Base-by-base conservation (phyloP, 2,797 vertebrate genomes). In the Tadarida brasiliensis region DNA sequence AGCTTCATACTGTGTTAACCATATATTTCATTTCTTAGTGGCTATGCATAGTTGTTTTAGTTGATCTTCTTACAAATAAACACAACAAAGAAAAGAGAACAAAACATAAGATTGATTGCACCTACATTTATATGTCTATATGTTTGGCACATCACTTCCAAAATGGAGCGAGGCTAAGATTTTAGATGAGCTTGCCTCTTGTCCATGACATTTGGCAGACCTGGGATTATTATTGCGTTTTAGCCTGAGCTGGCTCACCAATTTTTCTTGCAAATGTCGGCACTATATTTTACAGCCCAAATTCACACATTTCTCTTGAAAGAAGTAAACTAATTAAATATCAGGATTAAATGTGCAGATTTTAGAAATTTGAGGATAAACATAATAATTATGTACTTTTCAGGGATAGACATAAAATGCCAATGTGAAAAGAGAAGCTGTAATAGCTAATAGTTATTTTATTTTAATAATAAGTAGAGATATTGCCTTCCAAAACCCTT, bases 401-500 rank as follows among this genome's bases (percentile, higher is more conserved):
- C 20, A 78, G 35, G 91, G 78, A 68, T 16, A 14, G 15, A 12
- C 11, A 15, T 91, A 76, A 63, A 90, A 63, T 87, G 73, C 5
- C 63, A 74, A 39, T 83, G 59, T 95, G 19, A 39, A 94, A 95
- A 85, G 73, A 76, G n/a, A 95, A 92, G 47, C 17, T 47, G 33
- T 84, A 92, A 59, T 4, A 92, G 3, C 59, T 67, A 26, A 54
- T 91, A 47, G n/a, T 70, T 56, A 80, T 94, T 91, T 80, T 84
- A 78, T 91, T 96, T 61, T 28, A 56, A 74, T 81, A 26, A n/a
- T 54, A 15, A 95, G 28, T 80, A 68, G 20, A 87, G 78, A 74
- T 12, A 82, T 39, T 73, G 12, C 33, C 10, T 85, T 88, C 49
- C 47, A 83, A 73, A 91, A 65, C 4, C 0, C 1, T 70, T 87